phyloP scores from a whole-genome alignment of 2,797 vertebrate genomes.

The Tangara arthus region DNA sequence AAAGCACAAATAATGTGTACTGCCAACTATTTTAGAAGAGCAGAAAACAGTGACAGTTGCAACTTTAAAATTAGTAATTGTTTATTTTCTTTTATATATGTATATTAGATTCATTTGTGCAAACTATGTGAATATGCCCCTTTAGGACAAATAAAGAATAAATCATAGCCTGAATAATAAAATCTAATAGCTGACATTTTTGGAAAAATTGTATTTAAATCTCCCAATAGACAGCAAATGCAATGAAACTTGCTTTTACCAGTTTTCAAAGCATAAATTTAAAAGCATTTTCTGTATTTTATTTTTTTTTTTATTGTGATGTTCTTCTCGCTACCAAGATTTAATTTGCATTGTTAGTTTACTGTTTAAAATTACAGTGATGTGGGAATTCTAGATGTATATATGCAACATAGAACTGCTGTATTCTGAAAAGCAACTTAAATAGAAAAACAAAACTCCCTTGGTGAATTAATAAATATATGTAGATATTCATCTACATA shows the following conservation, averaged over 20 bases:
- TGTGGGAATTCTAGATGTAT: not conserved
- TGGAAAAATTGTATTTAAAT: not conserved
- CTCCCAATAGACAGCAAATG: not conserved
- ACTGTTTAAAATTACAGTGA: not conserved
- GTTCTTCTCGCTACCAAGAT: not conserved
- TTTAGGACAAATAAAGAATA: not conserved
- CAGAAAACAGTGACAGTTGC: not conserved
- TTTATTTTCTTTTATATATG: not conserved
- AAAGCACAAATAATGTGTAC: not conserved
- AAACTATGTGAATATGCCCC: not conserved
- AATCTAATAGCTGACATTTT: not conserved
- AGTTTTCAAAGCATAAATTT: not conserved
- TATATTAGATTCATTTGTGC: not conserved
- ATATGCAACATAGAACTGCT: not conserved
- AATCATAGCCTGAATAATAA: not conserved
- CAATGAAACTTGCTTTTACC: not conserved
- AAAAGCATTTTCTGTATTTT: not conserved
- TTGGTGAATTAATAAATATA: not conserved
- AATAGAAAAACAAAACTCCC: not conserved
- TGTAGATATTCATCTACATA: not conserved
- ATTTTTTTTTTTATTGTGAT: not conserved
- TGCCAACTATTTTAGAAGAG: not conserved
- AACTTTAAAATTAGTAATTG: not conserved
- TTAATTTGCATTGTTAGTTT: not conserved
- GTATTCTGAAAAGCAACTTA: not conserved